These are phyloP conservation scores for Ammodytes dubius DNA, from an alignment of 2,113 vertebrate species.

Conservation along the genomic window DNA sequence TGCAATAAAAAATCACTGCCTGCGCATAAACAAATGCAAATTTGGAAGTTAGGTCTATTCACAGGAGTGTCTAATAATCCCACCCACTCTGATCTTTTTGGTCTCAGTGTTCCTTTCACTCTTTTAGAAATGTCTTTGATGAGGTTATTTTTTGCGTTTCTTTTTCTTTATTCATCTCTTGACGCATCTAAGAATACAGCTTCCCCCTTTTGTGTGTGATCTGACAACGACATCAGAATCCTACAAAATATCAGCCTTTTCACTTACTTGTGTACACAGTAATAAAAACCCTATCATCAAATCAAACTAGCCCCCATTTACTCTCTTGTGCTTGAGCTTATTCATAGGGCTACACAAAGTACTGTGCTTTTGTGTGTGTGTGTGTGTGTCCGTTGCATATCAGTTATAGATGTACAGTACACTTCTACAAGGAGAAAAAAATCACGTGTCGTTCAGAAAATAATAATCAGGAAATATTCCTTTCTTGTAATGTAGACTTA, in stretches of 20 bases:
- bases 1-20: constrained; percentile 82
- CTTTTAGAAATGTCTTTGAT: constrained; percentile 84
- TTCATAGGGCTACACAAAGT: constrained; percentile 33
- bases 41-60: constrained; percentile 71
- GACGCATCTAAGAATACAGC: constrained; percentile 46
- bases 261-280: constrained; percentile 25
- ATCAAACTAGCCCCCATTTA: constrained; percentile 34
- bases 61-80: constrained; percentile 83
- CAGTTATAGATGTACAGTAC: constrained; percentile 29
- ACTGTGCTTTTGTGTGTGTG: constrained; percentile 12
- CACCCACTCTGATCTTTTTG: constrained; percentile 34
- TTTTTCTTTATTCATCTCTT: constrained; percentile 56
- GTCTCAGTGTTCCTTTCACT: constrained; percentile 59
- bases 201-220: constrained; percentile 25
- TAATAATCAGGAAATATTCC: constrained; percentile 34
- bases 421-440: constrained; percentile 1
- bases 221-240: constrained; percentile 17
- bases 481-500: constrained; percentile 53
- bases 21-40: constrained; percentile 86
- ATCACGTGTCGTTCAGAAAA: constrained; percentile 4
- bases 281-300: constrained; percentile 59
- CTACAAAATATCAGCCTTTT: constrained; percentile 47
- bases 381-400: constrained; percentile 10
- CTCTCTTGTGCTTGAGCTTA: constrained; percentile 36
- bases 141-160: constrained; percentile 85